phyloP scores from a whole-genome alignment of 2,113 vertebrate genomes.

The Ovis canadensis region DNA sequence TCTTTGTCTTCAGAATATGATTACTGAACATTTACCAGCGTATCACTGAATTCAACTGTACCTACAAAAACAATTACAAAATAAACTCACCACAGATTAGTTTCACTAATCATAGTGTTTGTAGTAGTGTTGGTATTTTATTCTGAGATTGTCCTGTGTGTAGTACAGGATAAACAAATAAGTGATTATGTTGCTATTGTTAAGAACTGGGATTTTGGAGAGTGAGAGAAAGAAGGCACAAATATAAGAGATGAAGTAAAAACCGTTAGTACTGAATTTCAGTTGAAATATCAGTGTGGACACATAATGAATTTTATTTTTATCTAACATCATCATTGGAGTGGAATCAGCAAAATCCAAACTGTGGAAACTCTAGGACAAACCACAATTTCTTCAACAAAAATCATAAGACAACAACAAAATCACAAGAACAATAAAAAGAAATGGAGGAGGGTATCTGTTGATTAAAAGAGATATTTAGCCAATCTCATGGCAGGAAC shows the following conservation, averaged over 20 bases:
- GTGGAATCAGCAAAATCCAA: neutral
- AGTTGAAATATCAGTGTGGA: neutral
- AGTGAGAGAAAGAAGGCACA: neutral
- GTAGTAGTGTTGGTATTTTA: neutral
- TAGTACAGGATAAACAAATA: neutral
- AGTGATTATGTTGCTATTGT: neutral
- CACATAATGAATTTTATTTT: neutral
- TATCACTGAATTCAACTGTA: neutral
- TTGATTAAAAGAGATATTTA: neutral
- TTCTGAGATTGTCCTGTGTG: neutral
- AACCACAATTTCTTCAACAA: neutral
- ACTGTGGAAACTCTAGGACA: neutral
- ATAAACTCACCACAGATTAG: neutral
- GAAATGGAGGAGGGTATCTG: neutral
- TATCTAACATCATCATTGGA: neutral
- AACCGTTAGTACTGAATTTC: neutral
- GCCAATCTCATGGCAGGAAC: neutral
- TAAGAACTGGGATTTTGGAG: neutral
- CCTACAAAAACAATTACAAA: constrained; percentile 27
- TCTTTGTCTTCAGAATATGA: neutral
- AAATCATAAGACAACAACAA: neutral
- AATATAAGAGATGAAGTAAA: neutral
- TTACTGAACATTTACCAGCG: neutral
- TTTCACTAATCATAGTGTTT: neutral
- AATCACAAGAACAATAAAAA: neutral